Base-by-base conservation (phyloP, 1,140 invertebrate genomes). In the Bicyclus anynana region DNA sequence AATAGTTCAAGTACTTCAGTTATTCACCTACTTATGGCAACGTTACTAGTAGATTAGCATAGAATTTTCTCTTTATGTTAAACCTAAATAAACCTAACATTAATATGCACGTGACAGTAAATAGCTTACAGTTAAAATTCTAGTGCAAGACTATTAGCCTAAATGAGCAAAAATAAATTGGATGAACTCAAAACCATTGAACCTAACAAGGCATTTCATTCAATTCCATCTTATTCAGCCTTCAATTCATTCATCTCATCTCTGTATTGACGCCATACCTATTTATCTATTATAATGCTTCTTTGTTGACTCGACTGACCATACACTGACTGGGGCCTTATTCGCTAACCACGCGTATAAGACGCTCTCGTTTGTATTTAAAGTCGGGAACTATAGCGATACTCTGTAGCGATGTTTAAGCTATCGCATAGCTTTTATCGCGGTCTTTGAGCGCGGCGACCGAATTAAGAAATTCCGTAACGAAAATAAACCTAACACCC, bases 121-220 rank as follows among this genome's bases (percentile, higher is more conserved):
- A 51, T 26, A 57, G 35, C 40, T 37, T 59, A 59, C 49, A 49
- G 50, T 40, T 59, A 48, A 53, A 47, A 61, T 61, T 55, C 59
- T 51, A 61, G 59, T 47, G 20, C 59, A 61, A 55, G 48, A 51
- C 59, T 55, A 61, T 61, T 61, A 61, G 59, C 59, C 59, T 50
- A 44, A 61, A 61, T 61, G 59, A 61, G 59, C 59, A 55, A 61
- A 61, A 55, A 61, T 61, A 61, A 61, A 61, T 61, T 55, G 59
- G 47, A 61, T 51, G 59, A 61, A 51, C 53, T 55, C 47, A 49
- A 61, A 61, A 55, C 59, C 47, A 47, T 53, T 61, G 37, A 46
- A 33, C 23, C 59, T 55, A 37, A 61, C 59, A 61, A 61, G 46
- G 59, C 53, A 51, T 61, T 61, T 61, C 59, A 61, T 61, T 61